Evolutionary conservation across 2,113 vertebrate species (phyloP).

Genomic region (Otocyon megalotis): DNA sequence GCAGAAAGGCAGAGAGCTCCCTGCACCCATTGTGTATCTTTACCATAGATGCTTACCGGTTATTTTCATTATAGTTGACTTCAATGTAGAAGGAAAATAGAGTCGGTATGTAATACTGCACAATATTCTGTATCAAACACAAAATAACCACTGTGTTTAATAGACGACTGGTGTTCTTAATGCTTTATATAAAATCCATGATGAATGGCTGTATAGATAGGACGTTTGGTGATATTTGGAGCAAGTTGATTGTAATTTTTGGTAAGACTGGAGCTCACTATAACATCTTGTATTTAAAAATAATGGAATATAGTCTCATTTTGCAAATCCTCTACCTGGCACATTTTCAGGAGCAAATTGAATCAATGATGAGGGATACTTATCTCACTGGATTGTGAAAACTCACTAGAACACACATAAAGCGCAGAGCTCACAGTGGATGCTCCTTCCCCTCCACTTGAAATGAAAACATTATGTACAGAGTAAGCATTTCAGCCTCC

Average conservation of each 20-base stretch:
- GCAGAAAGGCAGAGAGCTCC: too few relatives aligned
- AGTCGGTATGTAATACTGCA: neutral
- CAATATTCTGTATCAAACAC: neutral
- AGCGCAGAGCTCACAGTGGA: neutral
- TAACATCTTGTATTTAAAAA: conserved; percentile 43
- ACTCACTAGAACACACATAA: neutral
- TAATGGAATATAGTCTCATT: conserved; percentile 29
- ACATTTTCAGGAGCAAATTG: conserved; percentile 41
- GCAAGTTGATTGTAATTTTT: conserved; percentile 54
- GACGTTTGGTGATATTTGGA: neutral
- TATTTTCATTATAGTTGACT: conserved; percentile 8
- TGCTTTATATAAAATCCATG: conserved; percentile 20
- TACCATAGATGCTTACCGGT: neutral
- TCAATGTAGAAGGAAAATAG: neutral
- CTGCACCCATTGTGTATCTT: neutral
- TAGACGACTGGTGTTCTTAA: conserved; percentile 6
- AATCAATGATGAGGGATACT: neutral
- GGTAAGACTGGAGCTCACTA: conserved; percentile 37
- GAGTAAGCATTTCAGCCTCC: neutral
- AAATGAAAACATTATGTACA: neutral
- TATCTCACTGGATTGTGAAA: neutral
- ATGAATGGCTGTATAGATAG: neutral
- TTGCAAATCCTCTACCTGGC: neutral
- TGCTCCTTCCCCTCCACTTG: neutral
- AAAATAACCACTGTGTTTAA: conserved; percentile 14